Base-by-base conservation (phyloP, 2,888 invertebrate species). In the Clostera curtula region DNA sequence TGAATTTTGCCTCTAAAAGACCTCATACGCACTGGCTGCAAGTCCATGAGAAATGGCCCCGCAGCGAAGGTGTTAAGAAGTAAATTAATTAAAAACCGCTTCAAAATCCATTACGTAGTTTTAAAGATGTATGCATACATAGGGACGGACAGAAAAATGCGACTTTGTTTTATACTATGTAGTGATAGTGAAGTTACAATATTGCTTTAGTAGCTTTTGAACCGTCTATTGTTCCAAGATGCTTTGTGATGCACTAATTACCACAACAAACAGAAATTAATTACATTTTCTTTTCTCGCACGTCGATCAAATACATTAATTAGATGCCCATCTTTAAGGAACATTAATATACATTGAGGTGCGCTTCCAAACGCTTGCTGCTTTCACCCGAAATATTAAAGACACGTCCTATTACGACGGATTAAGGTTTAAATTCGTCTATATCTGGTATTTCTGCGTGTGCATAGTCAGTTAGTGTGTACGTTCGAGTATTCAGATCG, bases 301-400 rank as follows among this genome's bases (percentile, higher is more conserved):
- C 12, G 27, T 31, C 29, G 32, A 26, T 30, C 27, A 40, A 34
- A 31, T 31, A 40, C 18, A 32, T 25, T 40, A 26, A 30, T 39
- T 29, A 27, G 28, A 36, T 36, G 22, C 23, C 27, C 30, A 27
- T 22, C 12, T 30, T 33, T 25, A 17, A 25, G 21, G 25, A 43
- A 13, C 34, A 31, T 25, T 26, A 20, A 25, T 31, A 14, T 25
- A 30, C 15, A 14, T 37, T 9, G 19, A 30, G 14, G 28, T 31
- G 18, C 34, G 29, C 15, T 23, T 22, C 11, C 4, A 26, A 8
- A 19, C 8, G 3, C 21, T 25, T 16, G 3, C 8, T 6, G 8
- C 3, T 5, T 9, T 14, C n/a, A n/a, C 2, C 9, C 4, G 4
- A 13, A 5, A 6, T 18, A n/a, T 23, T 9, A 5, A 3, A 14